Base-by-base conservation (phyloP, 2,888 invertebrate species). In the Lysandra coridon region DNA sequence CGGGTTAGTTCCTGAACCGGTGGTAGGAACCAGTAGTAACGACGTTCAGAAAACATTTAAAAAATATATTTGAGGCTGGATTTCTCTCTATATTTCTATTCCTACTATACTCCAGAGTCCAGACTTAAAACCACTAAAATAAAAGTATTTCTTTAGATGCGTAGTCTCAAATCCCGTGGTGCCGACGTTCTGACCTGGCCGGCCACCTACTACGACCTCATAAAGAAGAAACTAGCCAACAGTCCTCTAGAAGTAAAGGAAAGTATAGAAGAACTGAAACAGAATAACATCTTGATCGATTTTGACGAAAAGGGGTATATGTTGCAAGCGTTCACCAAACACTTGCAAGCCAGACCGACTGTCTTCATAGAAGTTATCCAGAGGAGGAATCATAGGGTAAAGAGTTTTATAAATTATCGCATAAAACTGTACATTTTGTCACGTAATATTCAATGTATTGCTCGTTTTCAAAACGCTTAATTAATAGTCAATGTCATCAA, bases 241-340 rank as follows among this genome's bases (percentile, higher is more conserved):
- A 97, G 98, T 81, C 96, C 97, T 81, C 95, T 98, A 7, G 96
- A 96, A 86, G 95, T 93, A 1, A 75, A 86, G 4, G 99, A 99
- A 91, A 98, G 98, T 83, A 92, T 99, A 82, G 96, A 97, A 82
- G 95, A 95, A 57, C 92, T 99, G 80, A 95, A 98, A 93, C 96
- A 98, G 90, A 93, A 98, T 81, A 97, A 97, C 86, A 99, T 99
- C 84, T 94, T 99, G 82, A 97, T 99, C 79, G 99, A 99, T 90
- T 99, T 98, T 87, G 99, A 99, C 88, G 99, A 99, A 86, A 95
- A 98, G 86, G 99, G 99, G 0, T 99, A 99, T 90, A 96, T 99
- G 87, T 95, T 99, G 82, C 99, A 99, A 93, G 98, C 98, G 73
- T 99, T 99, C 87, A 98, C 98, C 0, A 98, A 98, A 90, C 98